Percentiles rank a stretch among this genome's conserved stretches.
Conservation (phyloP, 2,797 vertebrate genomes). For the Sphenodon punctatus region DNA sequence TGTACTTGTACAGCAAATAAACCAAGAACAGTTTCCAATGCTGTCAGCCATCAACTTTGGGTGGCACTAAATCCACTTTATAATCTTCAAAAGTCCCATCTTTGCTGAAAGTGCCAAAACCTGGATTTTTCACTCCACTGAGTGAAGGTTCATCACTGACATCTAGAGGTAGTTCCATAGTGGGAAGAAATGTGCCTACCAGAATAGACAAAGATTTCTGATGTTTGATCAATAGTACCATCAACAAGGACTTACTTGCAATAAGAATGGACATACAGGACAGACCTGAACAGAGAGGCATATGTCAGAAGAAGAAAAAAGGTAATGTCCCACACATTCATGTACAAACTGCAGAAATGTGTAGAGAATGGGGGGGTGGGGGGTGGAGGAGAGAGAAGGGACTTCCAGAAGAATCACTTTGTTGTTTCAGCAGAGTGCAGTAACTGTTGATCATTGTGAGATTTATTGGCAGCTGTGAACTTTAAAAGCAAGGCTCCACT, state of each 20-base stretch:
- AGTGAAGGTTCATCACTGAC: not conserved
- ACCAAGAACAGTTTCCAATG: not conserved
- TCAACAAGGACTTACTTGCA: not conserved
- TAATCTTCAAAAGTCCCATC: not conserved
- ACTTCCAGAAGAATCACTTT: not conserved
- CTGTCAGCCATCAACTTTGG: not conserved
- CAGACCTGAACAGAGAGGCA: not conserved
- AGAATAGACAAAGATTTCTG: not conserved
- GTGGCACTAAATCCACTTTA: not conserved
- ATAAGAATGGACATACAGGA: not conserved
- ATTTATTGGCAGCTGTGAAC: conserved; percentile 34
- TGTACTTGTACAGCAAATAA: not conserved
- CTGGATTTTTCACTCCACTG: not conserved
- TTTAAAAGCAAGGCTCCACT: not conserved
- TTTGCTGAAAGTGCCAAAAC: not conserved
- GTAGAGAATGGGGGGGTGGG: not conserved
- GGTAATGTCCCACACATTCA: not conserved
- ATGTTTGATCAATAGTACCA: not conserved
- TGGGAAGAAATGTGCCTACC: not conserved
- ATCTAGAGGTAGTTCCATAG: not conserved
- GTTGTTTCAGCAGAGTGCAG: not conserved
- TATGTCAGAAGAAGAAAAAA: not conserved
- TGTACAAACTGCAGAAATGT: not conserved
- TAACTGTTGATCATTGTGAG: not conserved
- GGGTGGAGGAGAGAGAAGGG: no score